These are phyloP conservation scores for Siniperca undulata DNA, from an alignment of 2,797 vertebrate species.

Conservation along the genomic window DNA sequence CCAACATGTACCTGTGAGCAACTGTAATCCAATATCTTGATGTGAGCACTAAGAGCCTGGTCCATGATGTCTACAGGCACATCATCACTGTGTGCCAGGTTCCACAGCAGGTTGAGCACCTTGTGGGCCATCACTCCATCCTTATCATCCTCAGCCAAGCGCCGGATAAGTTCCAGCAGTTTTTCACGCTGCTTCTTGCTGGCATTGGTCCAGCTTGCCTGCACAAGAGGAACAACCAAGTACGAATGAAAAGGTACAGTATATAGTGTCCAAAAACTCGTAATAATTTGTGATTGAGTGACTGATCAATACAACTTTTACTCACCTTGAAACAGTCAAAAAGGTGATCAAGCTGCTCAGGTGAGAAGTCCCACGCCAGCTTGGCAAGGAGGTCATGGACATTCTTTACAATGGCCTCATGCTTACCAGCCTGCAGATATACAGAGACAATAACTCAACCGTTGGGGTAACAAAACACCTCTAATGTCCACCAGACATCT, in stretches of 20 bases:
- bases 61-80: slow-evolving; percentile 99
- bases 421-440: slow-evolving; percentile 93
- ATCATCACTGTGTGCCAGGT: slow-evolving; percentile 98
- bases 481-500: not conserved
- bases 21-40: slow-evolving; percentile 99
- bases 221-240: slow-evolving; percentile 18
- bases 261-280: not conserved
- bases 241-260: not conserved
- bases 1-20: slow-evolving; percentile 93
- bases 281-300: not conserved
- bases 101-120: slow-evolving; percentile 98
- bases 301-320: not conserved
- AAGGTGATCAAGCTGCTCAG: slow-evolving; percentile 98
- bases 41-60: slow-evolving; percentile 98
- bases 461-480: slow-evolving; percentile 9
- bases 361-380: slow-evolving; percentile 99
- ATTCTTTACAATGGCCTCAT: slow-evolving; percentile 99
- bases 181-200: slow-evolving; percentile 99
- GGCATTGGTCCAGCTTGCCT: slow-evolving; percentile 99
- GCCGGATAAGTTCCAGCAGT: slow-evolving; percentile 95
- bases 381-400: slow-evolving; percentile 98
- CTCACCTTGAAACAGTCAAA: slow-evolving; percentile 99
- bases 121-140: slow-evolving; percentile 99
- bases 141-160: slow-evolving; percentile 98
- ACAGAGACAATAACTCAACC: slow-evolving; percentile 24